Base-by-base conservation (phyloP, 2,888 invertebrate genomes). In the Scrobipalpa costella region DNA sequence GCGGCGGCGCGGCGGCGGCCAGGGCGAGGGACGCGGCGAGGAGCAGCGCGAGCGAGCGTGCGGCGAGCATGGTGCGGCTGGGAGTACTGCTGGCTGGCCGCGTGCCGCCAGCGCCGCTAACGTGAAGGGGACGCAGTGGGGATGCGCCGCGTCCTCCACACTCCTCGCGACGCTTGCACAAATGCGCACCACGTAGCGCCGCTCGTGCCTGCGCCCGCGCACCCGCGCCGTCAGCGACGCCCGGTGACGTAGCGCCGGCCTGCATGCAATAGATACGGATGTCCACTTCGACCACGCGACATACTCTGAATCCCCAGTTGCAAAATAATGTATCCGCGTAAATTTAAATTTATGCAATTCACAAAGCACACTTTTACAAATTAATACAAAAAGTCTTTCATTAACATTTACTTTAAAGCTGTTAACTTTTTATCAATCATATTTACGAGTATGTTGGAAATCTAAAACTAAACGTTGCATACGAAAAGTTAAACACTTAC, bases 21-120 rank as follows among this genome's bases (percentile, higher is more conserved):
- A 71, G 78, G 68, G 73, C 70, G 63, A 76, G 67, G 63, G 74
- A 67, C 63, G 61, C 63, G 52, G 63, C 63, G 61, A 64, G 21
- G 52, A 64, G 59, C 40, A 64, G 68, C 66, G 66, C 72, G 69
- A 66, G 73, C 64, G 70, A 72, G 67, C 66, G 71, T 67, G 72
- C 74, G 73, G 74, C 69, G 65, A 75, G 70, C 72, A 75, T 74
- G 69, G 71, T 77, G 81, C 64, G 69, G 67, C 66, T 68, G 69
- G 66, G 68, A 68, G 68, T 72, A 82, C 79, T 78, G 80, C 9
- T 67, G 63, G 38, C 63, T 21, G 38, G 44, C 50, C 21, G 34
- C 38, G 50, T 66, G 36, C 63, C 58, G 59, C 27, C 17, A 49
- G 27, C 57, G 61, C 61, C 67, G 60, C 62, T 38, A 50, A 61